Conservation (phyloP, 2,113 vertebrate genomes). For the Erinaceus europaeus region DNA sequence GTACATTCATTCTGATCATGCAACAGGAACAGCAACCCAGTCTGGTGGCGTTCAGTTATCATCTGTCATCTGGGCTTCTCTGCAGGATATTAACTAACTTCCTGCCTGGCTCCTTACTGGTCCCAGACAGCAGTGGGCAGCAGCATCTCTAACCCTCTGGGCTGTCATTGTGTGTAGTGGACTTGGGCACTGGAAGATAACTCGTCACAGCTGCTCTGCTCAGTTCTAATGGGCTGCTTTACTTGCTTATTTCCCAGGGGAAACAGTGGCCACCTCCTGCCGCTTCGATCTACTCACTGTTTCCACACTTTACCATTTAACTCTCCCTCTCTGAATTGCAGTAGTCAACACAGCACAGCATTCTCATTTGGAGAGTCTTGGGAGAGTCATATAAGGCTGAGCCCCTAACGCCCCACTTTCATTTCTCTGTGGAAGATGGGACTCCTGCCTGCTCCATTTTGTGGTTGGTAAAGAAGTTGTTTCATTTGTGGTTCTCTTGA, state of each 20-base stretch:
- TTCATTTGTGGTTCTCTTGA: slow-evolving; percentile 19
- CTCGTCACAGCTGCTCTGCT: neutral
- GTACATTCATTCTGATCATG: neutral
- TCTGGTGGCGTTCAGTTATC: neutral
- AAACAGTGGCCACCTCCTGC: neutral
- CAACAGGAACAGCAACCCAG: neutral
- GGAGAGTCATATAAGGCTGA: neutral
- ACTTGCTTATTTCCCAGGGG: neutral
- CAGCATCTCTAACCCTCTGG: neutral
- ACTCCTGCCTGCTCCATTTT: neutral
- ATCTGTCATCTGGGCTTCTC: neutral
- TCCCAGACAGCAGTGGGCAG: slow-evolving; percentile 6
- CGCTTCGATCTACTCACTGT: neutral
- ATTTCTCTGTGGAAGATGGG: slow-evolving; percentile 35
- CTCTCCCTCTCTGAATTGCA: neutral
- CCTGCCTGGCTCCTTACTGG: neutral
- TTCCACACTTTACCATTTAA: slow-evolving; percentile 30
- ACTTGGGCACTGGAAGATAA: neutral
- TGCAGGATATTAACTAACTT: neutral
- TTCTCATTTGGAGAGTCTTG: slow-evolving; percentile 31
- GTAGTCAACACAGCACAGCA: slow-evolving; percentile 15
- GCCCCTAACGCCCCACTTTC: neutral
- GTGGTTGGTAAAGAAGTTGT: neutral
- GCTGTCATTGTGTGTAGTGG: neutral
- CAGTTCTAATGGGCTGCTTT: neutral